Base-by-base conservation (phyloP, 1,140 invertebrate species). In the Trachymyrmex septentrionalis region DNA sequence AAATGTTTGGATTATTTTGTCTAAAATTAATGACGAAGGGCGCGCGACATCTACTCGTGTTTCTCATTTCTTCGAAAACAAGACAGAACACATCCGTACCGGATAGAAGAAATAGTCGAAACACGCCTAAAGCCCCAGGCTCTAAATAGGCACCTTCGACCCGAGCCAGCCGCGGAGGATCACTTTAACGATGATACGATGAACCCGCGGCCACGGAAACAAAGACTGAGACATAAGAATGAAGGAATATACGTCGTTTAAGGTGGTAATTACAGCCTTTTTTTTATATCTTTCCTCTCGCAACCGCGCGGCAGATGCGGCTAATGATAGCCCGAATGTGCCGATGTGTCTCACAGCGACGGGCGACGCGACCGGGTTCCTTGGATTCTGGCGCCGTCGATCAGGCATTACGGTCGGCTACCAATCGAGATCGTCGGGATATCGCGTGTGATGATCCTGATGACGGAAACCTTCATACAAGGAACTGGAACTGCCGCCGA, bases 311-410 rank as follows among this genome's bases (percentile, higher is more conserved):
- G 92, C 92, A 93, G 92, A 93, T 93, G 92, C 85, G 86, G 92
- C 92, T 93, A 93, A 93, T 93, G 92, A 93, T 93, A 93, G 91
- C 88, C 91, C 88, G 85, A 91, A 92, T 89, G 87, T 85, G 88
- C 86, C 90, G 88, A 93, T 93, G 90, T 93, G 91, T 93, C 92
- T 90, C 86, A 85, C 75, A 85, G 67, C 82, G 64, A 75, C 63
- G 84, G 86, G 80, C 64, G 63, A 87, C 66, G 69, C 75, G 61
- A 86, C 76, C 85, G 81, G 81, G 75, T 87, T 92, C 87, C 85
- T 88, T 67, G 75, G 77, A 90, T 85, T 84, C 82, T 88, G 87
- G 88, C 89, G 90, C 89, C 90, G 87, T 82, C 66, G 75, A 91
- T 93, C 86, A 71, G 63, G 34, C 63, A 91, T 86, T 76, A 85